Conservation (phyloP, 1,140 invertebrate species). For the Drepana arcuata region DNA sequence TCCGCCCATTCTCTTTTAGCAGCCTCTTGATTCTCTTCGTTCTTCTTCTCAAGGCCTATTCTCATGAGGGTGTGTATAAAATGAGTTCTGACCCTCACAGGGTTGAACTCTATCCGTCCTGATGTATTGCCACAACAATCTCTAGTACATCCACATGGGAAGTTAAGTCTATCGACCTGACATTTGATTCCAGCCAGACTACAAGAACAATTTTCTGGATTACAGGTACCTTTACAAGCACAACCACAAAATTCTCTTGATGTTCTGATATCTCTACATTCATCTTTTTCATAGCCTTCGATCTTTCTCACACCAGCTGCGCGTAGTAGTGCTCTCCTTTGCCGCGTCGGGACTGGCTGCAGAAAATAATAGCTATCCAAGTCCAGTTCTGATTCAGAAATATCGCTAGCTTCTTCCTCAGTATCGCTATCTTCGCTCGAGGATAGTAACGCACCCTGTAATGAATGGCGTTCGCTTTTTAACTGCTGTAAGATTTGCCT, state of each 20-base stretch:
- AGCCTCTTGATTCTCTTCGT: constrained; percentile 58
- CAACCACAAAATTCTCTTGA: constrained; percentile 97
- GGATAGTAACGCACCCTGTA: constrained; percentile 66
- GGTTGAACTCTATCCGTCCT: constrained; percentile 97
- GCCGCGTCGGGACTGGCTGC: constrained; percentile 93
- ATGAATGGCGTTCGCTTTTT: constrained; percentile 77
- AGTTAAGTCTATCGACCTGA: constrained; percentile 95
- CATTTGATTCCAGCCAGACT: constrained; percentile 96
- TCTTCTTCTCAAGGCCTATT: constrained; percentile 85
- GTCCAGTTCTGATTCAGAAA: constrained; percentile 88
- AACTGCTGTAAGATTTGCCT: constrained; percentile 85
- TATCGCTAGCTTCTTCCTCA: constrained; percentile 86
- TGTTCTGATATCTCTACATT: constrained; percentile 91
- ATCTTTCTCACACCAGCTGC: constrained; percentile 95
- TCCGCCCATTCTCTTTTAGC: constrained; percentile 52
- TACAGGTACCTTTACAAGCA: constrained; percentile 94
- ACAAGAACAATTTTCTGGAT: constrained; percentile 95
- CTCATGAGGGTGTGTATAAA: constrained; percentile 98
- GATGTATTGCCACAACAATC: constrained; percentile 94
- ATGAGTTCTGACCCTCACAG: constrained; percentile 95
- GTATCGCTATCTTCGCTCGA: constrained; percentile 85
- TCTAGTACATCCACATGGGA: constrained; percentile 95
- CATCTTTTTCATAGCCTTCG: constrained; percentile 94
- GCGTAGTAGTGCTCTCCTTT: constrained; percentile 87
- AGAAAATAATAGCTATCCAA: constrained; percentile 94